A percentile compares a stretch with the other conserved stretches of the same genome.
Conservation (phyloP, 2,113 vertebrate species). For the Pteruthius melanotis region DNA sequence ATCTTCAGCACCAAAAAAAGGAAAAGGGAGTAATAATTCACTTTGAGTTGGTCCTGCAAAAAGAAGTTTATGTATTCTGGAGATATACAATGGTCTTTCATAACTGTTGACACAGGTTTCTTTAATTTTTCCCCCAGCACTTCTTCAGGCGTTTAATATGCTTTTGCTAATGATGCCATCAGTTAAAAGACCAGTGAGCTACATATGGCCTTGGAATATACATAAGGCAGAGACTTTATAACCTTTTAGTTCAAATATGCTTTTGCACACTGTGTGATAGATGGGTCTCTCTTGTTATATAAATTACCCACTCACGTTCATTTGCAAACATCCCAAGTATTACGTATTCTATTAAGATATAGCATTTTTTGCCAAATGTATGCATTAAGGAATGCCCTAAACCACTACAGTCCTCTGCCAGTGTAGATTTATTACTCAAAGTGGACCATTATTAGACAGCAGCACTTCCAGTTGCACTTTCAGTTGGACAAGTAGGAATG, state of each 20-base stretch:
- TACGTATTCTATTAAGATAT: not conserved
- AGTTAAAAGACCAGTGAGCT: not conserved
- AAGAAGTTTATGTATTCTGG: not conserved
- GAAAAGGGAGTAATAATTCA: not conserved
- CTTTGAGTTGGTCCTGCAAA: not conserved
- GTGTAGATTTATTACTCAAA: constrained; percentile 4
- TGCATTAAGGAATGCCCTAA: constrained; percentile 16
- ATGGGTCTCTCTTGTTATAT: not conserved
- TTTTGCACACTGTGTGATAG: not conserved
- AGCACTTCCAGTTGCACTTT: not conserved
- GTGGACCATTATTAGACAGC: not conserved
- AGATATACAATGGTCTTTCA: not conserved
- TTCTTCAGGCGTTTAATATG: not conserved
- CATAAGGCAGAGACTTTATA: not conserved
- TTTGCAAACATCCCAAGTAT: not conserved
- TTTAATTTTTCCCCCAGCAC: not conserved
- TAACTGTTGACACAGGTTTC: not conserved
- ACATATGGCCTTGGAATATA: not conserved
- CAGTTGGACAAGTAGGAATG: not conserved
- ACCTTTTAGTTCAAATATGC: not conserved
- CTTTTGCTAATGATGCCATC: not conserved
- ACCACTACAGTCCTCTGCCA: not conserved
- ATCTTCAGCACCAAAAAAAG: not conserved
- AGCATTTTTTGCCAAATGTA: not conserved
- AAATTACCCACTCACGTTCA: not conserved